A percentile compares a stretch with the other conserved stretches of the same genome.
Evolutionary conservation across 2,888 invertebrate genomes (phyloP).

Genomic region (Phalera bucephala): DNA sequence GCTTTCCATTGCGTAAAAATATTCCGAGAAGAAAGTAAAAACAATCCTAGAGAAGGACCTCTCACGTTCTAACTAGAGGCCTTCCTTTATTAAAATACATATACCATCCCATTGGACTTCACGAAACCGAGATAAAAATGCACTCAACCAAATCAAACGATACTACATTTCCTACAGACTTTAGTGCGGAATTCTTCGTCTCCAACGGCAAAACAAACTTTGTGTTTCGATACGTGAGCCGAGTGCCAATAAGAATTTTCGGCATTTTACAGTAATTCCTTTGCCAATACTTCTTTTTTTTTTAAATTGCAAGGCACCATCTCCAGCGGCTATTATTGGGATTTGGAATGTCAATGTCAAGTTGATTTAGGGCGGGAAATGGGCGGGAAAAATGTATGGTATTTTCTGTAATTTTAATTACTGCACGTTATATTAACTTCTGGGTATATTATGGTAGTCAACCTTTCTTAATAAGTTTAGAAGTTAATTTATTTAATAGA

Average conservation of each 20-base stretch:
- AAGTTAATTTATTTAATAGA: too few relatives aligned
- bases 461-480: too few relatives aligned
- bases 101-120: not conserved
- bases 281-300: conserved; percentile 10
- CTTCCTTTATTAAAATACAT: not conserved
- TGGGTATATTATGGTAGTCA: too few relatives aligned
- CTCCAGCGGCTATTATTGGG: not conserved
- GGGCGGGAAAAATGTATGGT: too few relatives aligned
- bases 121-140: not conserved
- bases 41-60: too few relatives aligned
- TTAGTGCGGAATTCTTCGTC: not conserved
- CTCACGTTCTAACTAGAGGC: not conserved
- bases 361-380: too few relatives aligned
- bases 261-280: conserved; percentile 14
- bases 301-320: too few relatives aligned
- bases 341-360: not conserved
- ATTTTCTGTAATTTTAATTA: too few relatives aligned
- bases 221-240: conserved; percentile 12
- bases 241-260: conserved; percentile 10
- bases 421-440: too few relatives aligned
- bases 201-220: conserved; percentile 7
- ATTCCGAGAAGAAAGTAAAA: too few relatives aligned
- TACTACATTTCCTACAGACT: not conserved
- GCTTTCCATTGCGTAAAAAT: too few relatives aligned
- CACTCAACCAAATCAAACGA: not conserved